Evolutionary conservation across 2,797 vertebrate species (phyloP).

Genomic region (Cyclopterus lumpus): DNA sequence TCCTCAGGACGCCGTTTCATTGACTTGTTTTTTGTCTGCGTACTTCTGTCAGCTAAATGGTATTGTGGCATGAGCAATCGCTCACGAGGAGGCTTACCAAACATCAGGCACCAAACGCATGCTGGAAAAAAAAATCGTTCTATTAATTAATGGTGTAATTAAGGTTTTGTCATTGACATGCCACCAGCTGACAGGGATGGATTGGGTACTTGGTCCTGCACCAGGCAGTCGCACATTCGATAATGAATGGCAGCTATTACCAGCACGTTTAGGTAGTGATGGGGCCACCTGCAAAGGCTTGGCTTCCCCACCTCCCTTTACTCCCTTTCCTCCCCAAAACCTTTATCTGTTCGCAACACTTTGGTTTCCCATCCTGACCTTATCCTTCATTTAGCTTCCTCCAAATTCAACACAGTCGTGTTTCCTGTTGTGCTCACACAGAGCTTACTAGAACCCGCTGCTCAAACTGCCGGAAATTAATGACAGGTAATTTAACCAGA

Average conservation of each 20-base stretch:
- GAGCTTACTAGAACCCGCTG: constrained; percentile 56
- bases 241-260: constrained; percentile 99
- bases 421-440: constrained; percentile 44
- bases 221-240: constrained; percentile 84
- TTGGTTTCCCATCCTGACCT: constrained; percentile 66
- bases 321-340: constrained; percentile 56
- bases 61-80: constrained; percentile 84
- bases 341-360: constrained; percentile 72
- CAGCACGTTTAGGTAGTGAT: constrained; percentile 89
- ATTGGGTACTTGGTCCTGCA: constrained; percentile 87
- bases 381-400: constrained; percentile 69
- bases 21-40: constrained; percentile 64
- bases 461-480: constrained; percentile 78
- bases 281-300: constrained; percentile 91
- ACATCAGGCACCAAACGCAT: constrained; percentile 89
- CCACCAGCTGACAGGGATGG: constrained; percentile 95
- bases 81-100: constrained; percentile 91
- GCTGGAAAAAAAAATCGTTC: constrained; percentile 91
- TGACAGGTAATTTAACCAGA: constrained; percentile 79
- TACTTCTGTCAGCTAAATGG: constrained; percentile 73
- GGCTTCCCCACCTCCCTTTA: constrained; percentile 78
- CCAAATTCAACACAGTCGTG: constrained; percentile 63
- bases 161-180: constrained; percentile 99
- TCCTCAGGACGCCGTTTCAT: constrained; percentile 61
- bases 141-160: constrained; percentile 99